A percentile compares a stretch with the other conserved stretches of the same genome.
These are phyloP conservation scores for Pristionchus maxplancki DNA, from an alignment of 2,888 invertebrate genomes.

Conservation along the genomic window DNA sequence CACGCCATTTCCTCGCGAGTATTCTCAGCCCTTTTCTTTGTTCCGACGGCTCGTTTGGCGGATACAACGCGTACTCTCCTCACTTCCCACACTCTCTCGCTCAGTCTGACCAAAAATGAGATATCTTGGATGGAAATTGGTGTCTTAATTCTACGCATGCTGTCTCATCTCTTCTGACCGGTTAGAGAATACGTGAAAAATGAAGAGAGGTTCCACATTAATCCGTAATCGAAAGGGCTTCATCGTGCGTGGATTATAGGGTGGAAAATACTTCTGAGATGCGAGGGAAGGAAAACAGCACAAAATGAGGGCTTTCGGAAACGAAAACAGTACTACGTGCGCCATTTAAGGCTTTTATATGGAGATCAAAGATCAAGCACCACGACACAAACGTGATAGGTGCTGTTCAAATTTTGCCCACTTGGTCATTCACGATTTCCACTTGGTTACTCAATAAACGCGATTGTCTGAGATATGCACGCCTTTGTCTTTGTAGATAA, in stretches of 20 bases:
- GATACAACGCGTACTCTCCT: no score
- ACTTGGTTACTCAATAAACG: no score
- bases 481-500: no score
- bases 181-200: background rate
- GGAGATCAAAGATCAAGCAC: no score
- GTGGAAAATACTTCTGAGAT: background rate
- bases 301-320: background rate
- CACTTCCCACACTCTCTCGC: background rate
- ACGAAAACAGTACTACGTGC: background rate
- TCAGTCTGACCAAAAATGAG: no score
- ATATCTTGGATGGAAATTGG: background rate
- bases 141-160: background rate
- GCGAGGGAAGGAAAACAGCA: background rate
- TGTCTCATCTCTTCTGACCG: background rate
- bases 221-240: background rate
- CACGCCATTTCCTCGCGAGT: conserved; percentile 17
- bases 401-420: no score
- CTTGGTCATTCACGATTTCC: no score
- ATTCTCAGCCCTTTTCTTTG: no score
- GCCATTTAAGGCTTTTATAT: no score
- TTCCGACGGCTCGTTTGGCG: no score
- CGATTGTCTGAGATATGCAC: no score
- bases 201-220: background rate
- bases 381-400: no score
- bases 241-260: background rate